These are phyloP conservation scores for Oegoconia quadripuncta DNA, from an alignment of 2,888 invertebrate species.

Conservation along the genomic window DNA sequence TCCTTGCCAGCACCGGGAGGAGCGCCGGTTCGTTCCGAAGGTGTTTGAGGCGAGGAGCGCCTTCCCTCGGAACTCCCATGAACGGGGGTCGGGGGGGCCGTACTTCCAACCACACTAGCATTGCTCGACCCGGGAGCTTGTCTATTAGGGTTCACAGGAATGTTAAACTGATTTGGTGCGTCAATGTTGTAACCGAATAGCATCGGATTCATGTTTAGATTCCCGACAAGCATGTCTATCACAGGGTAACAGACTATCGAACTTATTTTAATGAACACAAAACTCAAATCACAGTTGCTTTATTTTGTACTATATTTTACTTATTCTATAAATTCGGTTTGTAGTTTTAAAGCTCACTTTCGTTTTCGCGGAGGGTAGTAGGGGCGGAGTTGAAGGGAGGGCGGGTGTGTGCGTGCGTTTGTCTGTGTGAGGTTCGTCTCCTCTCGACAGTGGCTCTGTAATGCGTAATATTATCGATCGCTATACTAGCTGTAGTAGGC, in stretches of 20 bases:
- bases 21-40: slow-evolving; percentile 66
- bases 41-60: slow-evolving; percentile 51
- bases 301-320: slow-evolving; percentile 62
- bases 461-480: slow-evolving; percentile 79
- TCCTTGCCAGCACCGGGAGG: slow-evolving; percentile 73
- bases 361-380: slow-evolving; percentile 43
- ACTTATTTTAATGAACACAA: slow-evolving; percentile 46
- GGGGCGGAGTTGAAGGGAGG: slow-evolving; percentile 42
- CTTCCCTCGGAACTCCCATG: slow-evolving; percentile 43
- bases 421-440: slow-evolving; percentile 45
- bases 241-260: slow-evolving; percentile 35
- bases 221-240: slow-evolving; percentile 68
- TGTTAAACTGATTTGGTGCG: slow-evolving; percentile 22
- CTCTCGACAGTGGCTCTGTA: slow-evolving; percentile 53
- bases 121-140: slow-evolving; percentile 39
- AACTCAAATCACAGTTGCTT: slow-evolving; percentile 54
- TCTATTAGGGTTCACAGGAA: slow-evolving; percentile 15
- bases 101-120: slow-evolving; percentile 40
- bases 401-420: slow-evolving; percentile 45
- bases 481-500: slow-evolving; percentile 66
- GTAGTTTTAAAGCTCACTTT: slow-evolving; percentile 70
- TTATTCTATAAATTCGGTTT: slow-evolving; percentile 75
- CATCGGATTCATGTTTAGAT: slow-evolving; percentile 56
- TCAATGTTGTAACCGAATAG: slow-evolving; percentile 51
- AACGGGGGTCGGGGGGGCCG: slow-evolving; percentile 69